Evolutionary conservation across 2,888 invertebrate genomes (phyloP).

Genomic region (Vanessa cardui): DNA sequence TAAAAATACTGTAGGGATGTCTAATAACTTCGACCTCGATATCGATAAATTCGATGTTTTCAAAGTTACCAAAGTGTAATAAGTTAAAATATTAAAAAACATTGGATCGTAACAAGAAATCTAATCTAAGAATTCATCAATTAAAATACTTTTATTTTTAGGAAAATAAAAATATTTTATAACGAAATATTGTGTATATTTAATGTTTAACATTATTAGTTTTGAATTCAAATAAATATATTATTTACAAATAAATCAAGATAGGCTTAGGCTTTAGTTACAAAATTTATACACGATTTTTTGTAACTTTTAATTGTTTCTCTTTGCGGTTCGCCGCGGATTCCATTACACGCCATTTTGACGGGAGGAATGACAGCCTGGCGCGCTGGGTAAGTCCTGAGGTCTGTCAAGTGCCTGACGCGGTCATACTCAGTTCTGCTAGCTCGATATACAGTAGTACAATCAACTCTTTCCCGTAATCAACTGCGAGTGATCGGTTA

Average conservation of each 20-base stretch:
- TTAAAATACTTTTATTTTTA: background rate
- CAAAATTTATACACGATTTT: background rate
- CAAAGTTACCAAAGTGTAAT: background rate
- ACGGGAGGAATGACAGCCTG: background rate
- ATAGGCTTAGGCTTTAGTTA: conserved; percentile 1
- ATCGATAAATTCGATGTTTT: no score
- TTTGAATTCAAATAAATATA: background rate
- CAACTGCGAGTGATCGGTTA: conserved; percentile 1
- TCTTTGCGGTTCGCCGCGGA: background rate
- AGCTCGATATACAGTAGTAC: conserved; percentile 5
- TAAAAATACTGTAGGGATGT: no score
- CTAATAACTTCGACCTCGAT: no score
- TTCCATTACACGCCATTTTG: background rate
- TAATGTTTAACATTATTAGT: background rate
- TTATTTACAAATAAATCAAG: conserved; percentile 5
- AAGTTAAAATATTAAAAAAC: background rate
- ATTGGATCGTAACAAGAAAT: no score
- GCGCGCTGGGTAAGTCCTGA: background rate
- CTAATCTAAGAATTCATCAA: background rate
- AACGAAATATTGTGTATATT: background rate
- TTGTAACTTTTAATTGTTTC: background rate
- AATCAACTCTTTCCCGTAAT: background rate
- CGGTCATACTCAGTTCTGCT: conserved; percentile 16
- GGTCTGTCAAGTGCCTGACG: conserved; percentile 26
- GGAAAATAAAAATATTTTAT: background rate